These are phyloP conservation scores for Motacilla alba DNA, from an alignment of 2,113 vertebrate genomes.

Conservation along the genomic window DNA sequence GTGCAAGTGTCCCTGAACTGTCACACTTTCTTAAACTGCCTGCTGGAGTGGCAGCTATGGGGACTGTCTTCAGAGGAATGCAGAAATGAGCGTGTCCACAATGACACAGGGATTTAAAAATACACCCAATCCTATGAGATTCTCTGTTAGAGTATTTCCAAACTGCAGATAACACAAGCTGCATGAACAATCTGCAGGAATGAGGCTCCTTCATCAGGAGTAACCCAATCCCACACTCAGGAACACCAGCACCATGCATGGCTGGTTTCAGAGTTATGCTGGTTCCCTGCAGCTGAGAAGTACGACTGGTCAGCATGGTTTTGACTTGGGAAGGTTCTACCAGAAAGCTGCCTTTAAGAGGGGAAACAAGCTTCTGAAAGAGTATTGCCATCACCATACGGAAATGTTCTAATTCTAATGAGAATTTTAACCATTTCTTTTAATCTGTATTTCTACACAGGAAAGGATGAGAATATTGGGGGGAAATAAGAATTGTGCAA, in stretches of 20 bases:
- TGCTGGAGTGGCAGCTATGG: neutral
- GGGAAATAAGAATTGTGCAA: neutral
- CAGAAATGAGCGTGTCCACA: neutral
- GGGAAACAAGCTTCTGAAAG: neutral
- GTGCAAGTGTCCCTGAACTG: neutral
- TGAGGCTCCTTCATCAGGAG: neutral
- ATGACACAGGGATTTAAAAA: neutral
- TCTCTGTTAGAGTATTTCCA: neutral
- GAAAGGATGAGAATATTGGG: neutral
- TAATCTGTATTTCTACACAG: neutral
- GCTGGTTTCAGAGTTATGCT: neutral
- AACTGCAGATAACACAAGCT: neutral
- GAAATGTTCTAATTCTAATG: neutral
- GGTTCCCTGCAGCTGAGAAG: neutral
- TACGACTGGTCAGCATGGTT: accelerated
- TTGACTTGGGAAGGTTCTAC: neutral
- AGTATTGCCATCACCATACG: neutral
- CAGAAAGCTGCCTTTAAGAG: neutral
- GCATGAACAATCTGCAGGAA: neutral
- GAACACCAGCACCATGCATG: accelerated
- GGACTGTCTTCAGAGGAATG: neutral
- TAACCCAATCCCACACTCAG: neutral
- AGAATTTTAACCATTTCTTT: neutral
- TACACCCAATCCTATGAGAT: neutral
- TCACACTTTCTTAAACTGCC: neutral